These are phyloP conservation scores for Malurus elegans DNA, from an alignment of 2,113 vertebrate genomes.

Conservation along the genomic window DNA sequence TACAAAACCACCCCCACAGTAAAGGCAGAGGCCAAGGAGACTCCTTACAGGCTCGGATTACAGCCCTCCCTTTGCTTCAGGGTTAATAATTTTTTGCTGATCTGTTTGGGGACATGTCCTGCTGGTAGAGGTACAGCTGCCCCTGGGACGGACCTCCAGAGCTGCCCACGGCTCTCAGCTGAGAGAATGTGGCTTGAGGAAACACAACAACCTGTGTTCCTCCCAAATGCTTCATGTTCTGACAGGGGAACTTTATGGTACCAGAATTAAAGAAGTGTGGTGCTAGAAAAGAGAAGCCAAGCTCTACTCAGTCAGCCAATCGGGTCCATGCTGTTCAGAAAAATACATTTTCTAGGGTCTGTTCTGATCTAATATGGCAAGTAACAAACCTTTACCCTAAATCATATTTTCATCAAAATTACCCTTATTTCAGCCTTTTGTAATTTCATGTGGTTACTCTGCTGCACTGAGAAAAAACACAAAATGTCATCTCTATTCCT, in stretches of 20 bases:
- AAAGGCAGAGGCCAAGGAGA: background rate
- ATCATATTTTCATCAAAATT: background rate
- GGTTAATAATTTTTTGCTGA: background rate
- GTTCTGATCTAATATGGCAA: background rate
- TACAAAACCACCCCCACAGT: background rate
- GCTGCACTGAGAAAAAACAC: background rate
- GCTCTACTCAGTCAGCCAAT: background rate
- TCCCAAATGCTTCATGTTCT: fast-evolving
- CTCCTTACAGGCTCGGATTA: background rate
- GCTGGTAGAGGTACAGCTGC: background rate
- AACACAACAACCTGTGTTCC: fast-evolving
- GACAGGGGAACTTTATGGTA: background rate
- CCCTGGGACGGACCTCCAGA: background rate
- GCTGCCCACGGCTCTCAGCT: fast-evolving
- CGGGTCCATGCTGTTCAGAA: fast-evolving
- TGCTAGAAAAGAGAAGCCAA: background rate
- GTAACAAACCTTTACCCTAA: background rate
- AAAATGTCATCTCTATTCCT: background rate
- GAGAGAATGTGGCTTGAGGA: fast-evolving
- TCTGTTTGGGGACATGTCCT: background rate
- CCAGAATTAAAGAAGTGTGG: background rate
- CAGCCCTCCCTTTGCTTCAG: background rate
- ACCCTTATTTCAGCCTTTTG: background rate
- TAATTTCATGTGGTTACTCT: background rate
- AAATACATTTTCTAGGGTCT: background rate